Conservation (phyloP, 2,888 invertebrate genomes). For the Diarsia dahlii region DNA sequence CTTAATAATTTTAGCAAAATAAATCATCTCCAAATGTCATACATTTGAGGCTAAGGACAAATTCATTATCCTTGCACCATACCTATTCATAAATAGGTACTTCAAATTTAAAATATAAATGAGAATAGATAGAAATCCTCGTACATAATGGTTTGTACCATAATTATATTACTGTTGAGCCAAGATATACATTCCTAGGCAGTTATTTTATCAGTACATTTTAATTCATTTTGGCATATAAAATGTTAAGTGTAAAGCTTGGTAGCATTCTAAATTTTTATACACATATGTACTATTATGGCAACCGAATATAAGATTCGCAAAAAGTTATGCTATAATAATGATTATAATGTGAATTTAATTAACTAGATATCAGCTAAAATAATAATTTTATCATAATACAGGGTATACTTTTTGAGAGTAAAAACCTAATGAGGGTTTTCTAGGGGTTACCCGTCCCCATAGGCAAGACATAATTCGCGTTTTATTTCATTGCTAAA, state of each 20-base stretch:
- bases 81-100: not conserved
- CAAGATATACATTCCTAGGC: not conserved
- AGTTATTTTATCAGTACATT: not conserved
- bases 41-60: constrained; percentile 9
- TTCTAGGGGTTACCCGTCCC: not conserved
- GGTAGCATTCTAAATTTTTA: not conserved
- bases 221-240: constrained; percentile 3
- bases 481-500: not conserved
- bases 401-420: not conserved
- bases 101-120: not conserved
- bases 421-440: not conserved
- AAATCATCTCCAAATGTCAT: constrained; percentile 15
- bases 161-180: constrained; percentile 10
- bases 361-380: not conserved
- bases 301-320: constrained; percentile 4
- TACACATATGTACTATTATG: not conserved
- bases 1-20: constrained; percentile 23
- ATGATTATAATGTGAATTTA: not conserved
- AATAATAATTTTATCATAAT: not conserved
- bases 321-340: not conserved
- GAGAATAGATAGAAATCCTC: not conserved
- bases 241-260: constrained; percentile 1
- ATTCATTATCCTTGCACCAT: not conserved
- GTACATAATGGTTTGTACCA: not conserved
- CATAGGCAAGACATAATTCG: not conserved